A percentile compares a stretch with the other conserved stretches of the same genome.
Evolutionary conservation across 2,888 invertebrate species (phyloP).

Genomic region (Drosophila ustulata): DNA sequence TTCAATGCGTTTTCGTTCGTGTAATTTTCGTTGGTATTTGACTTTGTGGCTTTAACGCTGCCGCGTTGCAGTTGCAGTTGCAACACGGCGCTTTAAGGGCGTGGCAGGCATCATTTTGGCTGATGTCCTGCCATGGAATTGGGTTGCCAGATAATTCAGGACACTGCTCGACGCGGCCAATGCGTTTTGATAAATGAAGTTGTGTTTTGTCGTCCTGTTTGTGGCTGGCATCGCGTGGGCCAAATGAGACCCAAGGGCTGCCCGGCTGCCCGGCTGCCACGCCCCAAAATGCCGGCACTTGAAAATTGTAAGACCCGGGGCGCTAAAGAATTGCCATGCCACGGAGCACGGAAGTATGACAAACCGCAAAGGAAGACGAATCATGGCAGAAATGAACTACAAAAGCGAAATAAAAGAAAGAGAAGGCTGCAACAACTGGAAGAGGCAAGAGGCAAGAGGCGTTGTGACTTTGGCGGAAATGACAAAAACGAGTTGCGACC

Average conservation of each 20-base stretch:
- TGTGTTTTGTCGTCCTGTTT: conserved; percentile 53
- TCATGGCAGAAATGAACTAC: conserved; percentile 23
- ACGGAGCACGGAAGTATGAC: conserved; percentile 56
- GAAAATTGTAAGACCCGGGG: conserved; percentile 44
- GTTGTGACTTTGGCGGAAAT: conserved; percentile 60
- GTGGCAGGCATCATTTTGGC: conserved; percentile 20
- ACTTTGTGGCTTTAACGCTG: conserved; percentile 31
- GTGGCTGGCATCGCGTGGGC: conserved; percentile 25
- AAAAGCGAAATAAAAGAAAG: conserved; percentile 1
- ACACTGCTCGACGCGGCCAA: conserved; percentile 31
- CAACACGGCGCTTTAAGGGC: conserved; percentile 27
- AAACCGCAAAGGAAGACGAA: conserved; percentile 56
- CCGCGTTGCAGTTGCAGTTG: neutral
- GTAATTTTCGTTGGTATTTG: conserved; percentile 34
- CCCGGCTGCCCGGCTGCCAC: too few species aligned
- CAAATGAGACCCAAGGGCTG: conserved; percentile 56
- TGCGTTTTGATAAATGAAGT: conserved; percentile 72
- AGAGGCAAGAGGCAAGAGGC: conserved; percentile 5
- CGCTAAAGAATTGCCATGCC: conserved; percentile 49
- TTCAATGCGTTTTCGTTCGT: conserved; percentile 24
- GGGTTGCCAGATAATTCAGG: conserved; percentile 37
- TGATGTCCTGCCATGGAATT: conserved; percentile 46
- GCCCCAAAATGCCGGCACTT: conserved; percentile 37
- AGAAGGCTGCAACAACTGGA: conserved; percentile 3
- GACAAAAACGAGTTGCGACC: conserved; percentile 51